A percentile compares a stretch with the other conserved stretches of the same genome.
Conservation (phyloP, 2,888 invertebrate species). For the Orchesella flavescens region DNA sequence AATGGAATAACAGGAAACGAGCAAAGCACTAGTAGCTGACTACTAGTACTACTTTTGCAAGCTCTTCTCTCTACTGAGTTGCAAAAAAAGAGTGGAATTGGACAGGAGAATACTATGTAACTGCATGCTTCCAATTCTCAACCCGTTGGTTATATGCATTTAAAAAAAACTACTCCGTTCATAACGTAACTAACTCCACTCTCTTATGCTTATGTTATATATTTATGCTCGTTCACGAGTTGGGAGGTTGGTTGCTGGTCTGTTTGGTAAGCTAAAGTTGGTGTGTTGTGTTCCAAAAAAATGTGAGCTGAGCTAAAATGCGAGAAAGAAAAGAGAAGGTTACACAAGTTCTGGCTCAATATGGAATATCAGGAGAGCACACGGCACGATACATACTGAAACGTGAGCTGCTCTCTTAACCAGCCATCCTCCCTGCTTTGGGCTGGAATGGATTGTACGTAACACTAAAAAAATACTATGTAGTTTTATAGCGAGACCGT, state of each 20-base stretch:
- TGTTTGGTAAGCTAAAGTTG: not conserved
- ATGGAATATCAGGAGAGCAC: not conserved
- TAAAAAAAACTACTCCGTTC: not conserved
- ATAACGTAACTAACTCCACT: not conserved
- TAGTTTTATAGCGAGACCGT: too few species aligned
- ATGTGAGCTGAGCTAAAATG: not conserved
- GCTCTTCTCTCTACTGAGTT: too few species aligned
- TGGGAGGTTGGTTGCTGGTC: too few species aligned
- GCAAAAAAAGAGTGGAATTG: too few species aligned
- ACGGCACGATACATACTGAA: not conserved
- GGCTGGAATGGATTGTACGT: too few species aligned
- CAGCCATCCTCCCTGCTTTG: too few species aligned
- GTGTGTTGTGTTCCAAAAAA: not conserved
- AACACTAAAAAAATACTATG: too few species aligned
- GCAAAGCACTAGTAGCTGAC: not conserved
- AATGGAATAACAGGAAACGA: constrained; percentile 13
- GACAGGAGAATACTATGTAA: too few species aligned
- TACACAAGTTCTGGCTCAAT: constrained; percentile 14
- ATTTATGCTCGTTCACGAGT: not conserved
- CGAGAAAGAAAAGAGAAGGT: constrained; percentile 24
- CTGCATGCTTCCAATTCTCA: too few species aligned
- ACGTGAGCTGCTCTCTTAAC: constrained; percentile 1
- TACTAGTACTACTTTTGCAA: too few species aligned
- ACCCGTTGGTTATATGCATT: too few species aligned
- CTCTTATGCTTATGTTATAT: not conserved